phyloP scores from a whole-genome alignment of 2,888 invertebrate genomes.

The Empis stercorea region DNA sequence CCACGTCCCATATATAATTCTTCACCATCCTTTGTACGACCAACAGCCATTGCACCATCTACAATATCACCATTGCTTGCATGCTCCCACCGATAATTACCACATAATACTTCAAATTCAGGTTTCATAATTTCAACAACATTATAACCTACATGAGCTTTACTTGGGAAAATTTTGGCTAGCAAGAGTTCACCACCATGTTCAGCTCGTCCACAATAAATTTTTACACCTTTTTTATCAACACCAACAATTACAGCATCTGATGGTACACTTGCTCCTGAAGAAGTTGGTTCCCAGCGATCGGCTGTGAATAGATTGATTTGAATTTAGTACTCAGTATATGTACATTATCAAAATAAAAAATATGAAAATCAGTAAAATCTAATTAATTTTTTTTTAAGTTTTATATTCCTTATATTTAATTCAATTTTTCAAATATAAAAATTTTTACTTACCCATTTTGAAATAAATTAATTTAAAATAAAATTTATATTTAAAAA shows the following conservation, averaged over 20 bases:
- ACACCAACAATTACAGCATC: constrained; percentile 30
- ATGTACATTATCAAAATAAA: too few species aligned
- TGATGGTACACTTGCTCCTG: constrained; percentile 29
- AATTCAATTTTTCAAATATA: too few species aligned
- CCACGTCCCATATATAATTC: constrained; percentile 43
- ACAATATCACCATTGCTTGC: constrained; percentile 39
- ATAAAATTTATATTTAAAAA: too few species aligned
- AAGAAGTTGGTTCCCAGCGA: constrained; percentile 27
- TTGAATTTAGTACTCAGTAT: too few species aligned
- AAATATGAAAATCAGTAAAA: too few species aligned
- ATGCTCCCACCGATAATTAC: constrained; percentile 45
- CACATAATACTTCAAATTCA: constrained; percentile 41
- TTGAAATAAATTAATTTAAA: too few species aligned
- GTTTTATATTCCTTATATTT: too few species aligned
- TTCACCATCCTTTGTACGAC: constrained; percentile 40
- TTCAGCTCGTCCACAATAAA: constrained; percentile 37
- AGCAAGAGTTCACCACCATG: constrained; percentile 48
- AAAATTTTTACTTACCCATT: too few species aligned
- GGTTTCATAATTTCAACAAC: constrained; percentile 44
- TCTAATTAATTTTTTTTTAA: too few species aligned
- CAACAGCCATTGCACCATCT: constrained; percentile 39
- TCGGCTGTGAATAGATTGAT: too few species aligned
- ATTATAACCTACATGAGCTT: constrained; percentile 42
- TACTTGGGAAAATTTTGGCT: constrained; percentile 47
- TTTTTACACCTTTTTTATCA: constrained; percentile 31